phyloP scores from a whole-genome alignment of 2,888 invertebrate genomes.

The Phortica okadai region DNA sequence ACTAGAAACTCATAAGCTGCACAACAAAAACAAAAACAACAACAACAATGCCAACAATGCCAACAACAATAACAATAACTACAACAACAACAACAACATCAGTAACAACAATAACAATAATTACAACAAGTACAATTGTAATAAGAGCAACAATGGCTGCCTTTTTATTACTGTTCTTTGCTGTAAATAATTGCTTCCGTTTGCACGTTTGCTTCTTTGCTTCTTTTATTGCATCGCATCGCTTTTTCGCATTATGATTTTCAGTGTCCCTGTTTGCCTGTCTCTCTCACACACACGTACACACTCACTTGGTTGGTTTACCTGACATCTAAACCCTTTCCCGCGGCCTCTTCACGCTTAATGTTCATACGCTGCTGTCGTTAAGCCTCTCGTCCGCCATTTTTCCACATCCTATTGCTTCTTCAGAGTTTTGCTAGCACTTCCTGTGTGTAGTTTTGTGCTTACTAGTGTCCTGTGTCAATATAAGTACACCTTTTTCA shows the following conservation, averaged over 20 bases:
- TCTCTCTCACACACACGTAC: no score
- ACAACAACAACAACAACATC: constrained; percentile 14
- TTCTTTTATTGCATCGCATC: constrained; percentile 25
- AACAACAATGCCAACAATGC: constrained; percentile 4
- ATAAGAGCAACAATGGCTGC: constrained; percentile 20
- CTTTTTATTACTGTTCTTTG: constrained; percentile 38
- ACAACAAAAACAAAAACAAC: constrained; percentile 6
- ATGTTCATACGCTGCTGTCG: no score
- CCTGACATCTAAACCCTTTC: no score
- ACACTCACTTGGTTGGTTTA: no score
- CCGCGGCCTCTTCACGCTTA: no score
- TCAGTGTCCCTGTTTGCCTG: no score
- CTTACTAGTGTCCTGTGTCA: constrained; percentile 71
- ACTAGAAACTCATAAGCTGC: not conserved
- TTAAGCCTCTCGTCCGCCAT: not conserved
- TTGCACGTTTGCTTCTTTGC: constrained; percentile 65
- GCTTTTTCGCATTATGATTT: constrained; percentile 20
- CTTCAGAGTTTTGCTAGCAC: constrained; percentile 49
- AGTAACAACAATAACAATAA: constrained; percentile 2
- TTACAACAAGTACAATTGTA: constrained; percentile 8
- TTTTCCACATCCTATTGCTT: constrained; percentile 62
- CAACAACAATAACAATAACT: constrained; percentile 6
- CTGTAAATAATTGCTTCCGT: constrained; percentile 66
- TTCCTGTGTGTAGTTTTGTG: constrained; percentile 51
- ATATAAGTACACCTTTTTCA: constrained; percentile 55